Evolutionary conservation across 2,797 vertebrate species (phyloP).

Genomic region (Macropodus opercularis): DNA sequence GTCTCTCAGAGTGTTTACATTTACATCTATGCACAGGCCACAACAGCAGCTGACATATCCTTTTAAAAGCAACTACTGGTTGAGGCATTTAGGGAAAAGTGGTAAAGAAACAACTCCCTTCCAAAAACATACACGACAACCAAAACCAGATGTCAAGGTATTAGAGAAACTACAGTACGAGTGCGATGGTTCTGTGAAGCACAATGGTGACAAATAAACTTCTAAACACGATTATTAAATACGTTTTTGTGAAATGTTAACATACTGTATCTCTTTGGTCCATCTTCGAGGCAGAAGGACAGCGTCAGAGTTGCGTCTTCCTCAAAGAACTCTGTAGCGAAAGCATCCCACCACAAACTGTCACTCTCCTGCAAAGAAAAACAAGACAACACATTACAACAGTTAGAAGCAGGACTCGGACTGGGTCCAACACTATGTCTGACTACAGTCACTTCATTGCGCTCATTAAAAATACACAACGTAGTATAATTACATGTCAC

Average conservation of each 20-base stretch:
- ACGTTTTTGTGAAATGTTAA: not conserved
- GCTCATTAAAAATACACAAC: not conserved
- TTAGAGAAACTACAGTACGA: too few relatives aligned
- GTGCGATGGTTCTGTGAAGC: not conserved
- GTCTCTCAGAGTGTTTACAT: conserved; percentile 29
- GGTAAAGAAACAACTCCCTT: too few relatives aligned
- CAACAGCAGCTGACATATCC: conserved; percentile 27
- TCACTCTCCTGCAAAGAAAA: conserved; percentile 91
- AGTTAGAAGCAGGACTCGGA: not conserved
- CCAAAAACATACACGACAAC: too few relatives aligned
- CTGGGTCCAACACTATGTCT: not conserved
- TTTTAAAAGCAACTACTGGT: too few relatives aligned
- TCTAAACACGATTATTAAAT: not conserved
- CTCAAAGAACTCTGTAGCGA: conserved; percentile 98
- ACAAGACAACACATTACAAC: conserved; percentile 18
- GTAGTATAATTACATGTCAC: not conserved
- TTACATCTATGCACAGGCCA: conserved; percentile 26
- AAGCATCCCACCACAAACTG: conserved; percentile 99
- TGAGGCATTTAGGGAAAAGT: conserved; percentile 35
- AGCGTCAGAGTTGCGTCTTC: conserved; percentile 98
- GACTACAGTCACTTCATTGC: not conserved
- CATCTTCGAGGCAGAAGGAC: conserved; percentile 99
- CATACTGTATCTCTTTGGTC: conserved; percentile 99
- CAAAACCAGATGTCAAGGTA: too few relatives aligned
- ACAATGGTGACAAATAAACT: conserved; percentile 2